Base-by-base conservation (phyloP, 2,888 invertebrate species). In the Schizotus pectinicornis region DNA sequence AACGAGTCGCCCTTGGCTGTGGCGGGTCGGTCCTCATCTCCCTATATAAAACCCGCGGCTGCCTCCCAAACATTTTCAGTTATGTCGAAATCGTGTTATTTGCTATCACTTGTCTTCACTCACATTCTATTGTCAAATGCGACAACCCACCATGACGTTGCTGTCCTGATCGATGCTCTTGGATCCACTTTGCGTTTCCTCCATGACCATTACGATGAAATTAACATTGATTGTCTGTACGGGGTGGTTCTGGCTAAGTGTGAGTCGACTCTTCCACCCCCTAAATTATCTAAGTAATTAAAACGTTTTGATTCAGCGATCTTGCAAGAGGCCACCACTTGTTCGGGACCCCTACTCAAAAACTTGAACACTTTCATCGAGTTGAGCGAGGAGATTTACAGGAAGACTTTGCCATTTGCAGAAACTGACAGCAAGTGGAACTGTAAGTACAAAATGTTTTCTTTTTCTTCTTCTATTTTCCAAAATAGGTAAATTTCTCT, bases 181-280 rank as follows among this genome's bases (percentile, higher is more conserved):
- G 47, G 32, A 34, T 7, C 14, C 30, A 47, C 39, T 34, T 14
- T 72, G 41, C 56, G 65, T 14, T 72, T 72, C 58, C 63, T 73
- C 14, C 61, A 67, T 8, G 34, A 38, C 42, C 63, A 72, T 53
- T 47, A 63, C n/a, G 46, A 66, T 30, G 55, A 62, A 59, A 59
- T 65, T 38, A 72, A 69, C 53, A 67, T 68, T 11, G 73, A 73
- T 42, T 71, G 71, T 62, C 55, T 68, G 34, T 64, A 71, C 13
- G 73, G 72, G 13, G 69, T 72, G 5, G 66, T 61, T 6, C 57
- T 73, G 13, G 67, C 67, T 12, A 59, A 61, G 59, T 69, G 73
- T 73, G 66, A 57, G 43, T 14, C 9, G 5, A 33, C 12, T 1
- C 8, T 8, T 56, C 35, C 11, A 14, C 41, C 41, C 11, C 37